phyloP scores from a whole-genome alignment of 2,888 invertebrate species.

The Seira musarum region DNA sequence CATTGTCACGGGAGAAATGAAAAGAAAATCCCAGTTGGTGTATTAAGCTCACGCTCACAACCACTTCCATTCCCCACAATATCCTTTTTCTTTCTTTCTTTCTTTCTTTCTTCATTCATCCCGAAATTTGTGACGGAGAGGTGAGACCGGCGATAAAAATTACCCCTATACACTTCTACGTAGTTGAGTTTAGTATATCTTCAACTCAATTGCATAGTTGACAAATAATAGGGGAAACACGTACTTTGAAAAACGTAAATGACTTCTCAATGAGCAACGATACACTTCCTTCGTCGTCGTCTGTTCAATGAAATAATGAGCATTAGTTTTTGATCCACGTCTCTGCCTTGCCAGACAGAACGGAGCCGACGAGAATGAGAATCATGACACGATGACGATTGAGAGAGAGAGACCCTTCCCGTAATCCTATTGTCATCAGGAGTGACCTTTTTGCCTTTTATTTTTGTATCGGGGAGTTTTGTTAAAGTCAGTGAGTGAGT shows the following conservation, averaged over 20 bases:
- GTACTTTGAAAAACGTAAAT: not conserved
- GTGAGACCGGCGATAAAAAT: constrained; percentile 1
- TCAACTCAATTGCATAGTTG: constrained; percentile 30
- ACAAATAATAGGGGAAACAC: constrained; percentile 41
- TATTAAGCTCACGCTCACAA: constrained; percentile 55
- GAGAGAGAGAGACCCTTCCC: constrained; percentile 27
- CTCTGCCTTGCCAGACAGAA: constrained; percentile 38
- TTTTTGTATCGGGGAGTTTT: constrained; percentile 29
- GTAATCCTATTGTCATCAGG: constrained; percentile 13
- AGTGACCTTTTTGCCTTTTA: constrained; percentile 30
- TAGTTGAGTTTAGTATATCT: not conserved
- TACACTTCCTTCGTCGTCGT: not conserved
- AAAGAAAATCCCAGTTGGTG: constrained; percentile 50
- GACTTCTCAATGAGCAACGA: not conserved
- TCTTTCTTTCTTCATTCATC: constrained; percentile 21
- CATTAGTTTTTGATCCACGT: constrained; percentile 15
- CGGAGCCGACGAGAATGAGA: constrained; percentile 47
- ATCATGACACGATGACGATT: too few relatives aligned
- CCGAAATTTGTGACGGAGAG: constrained; percentile 27
- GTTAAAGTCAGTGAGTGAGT: constrained; percentile 23
- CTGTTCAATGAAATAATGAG: constrained; percentile 8
- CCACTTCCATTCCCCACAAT: constrained; percentile 47
- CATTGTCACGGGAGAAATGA: constrained; percentile 33
- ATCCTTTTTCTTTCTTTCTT: constrained; percentile 12
- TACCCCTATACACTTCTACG: too few relatives aligned